phyloP scores from a whole-genome alignment of 2,888 invertebrate species.

The Sericinus montela region DNA sequence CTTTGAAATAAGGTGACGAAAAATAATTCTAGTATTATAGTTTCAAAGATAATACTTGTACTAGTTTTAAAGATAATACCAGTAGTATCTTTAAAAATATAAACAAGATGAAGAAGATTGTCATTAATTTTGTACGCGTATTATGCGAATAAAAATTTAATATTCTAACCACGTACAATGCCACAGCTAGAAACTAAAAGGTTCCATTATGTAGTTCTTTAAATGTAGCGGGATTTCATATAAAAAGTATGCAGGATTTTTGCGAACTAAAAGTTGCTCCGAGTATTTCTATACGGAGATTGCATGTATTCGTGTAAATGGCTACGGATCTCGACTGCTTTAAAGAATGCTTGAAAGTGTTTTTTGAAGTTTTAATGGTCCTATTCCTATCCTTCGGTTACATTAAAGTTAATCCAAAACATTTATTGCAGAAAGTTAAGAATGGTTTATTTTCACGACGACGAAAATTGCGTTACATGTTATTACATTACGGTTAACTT shows the following conservation, averaged over 20 bases:
- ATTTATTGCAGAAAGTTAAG: background rate
- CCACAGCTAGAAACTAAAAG: slow-evolving; percentile 1
- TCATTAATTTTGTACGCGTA: background rate
- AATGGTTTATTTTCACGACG: no score
- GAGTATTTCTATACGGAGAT: background rate
- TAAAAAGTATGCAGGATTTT: background rate
- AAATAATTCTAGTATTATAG: no score
- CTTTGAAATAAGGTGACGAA: no score
- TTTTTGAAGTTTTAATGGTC: slow-evolving; percentile 7
- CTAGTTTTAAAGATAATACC: no score
- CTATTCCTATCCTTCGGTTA: background rate
- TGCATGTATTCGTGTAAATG: slow-evolving; percentile 3
- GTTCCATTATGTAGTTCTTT: slow-evolving; percentile 3
- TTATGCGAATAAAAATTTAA: background rate
- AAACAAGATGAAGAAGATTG: background rate
- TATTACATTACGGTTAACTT: no score
- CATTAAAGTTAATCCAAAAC: slow-evolving; percentile 1
- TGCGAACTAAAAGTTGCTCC: background rate
- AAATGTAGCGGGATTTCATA: background rate
- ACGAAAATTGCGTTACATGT: no score
- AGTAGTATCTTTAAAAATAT: no score
- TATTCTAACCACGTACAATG: background rate
- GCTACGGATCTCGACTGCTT: background rate
- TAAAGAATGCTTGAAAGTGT: no score
- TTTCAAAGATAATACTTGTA: no score